A percentile compares a stretch with the other conserved stretches of the same genome.
These are phyloP conservation scores for Oxyteleia sp. DNA, from an alignment of 2,888 invertebrate genomes.

Conservation along the genomic window DNA sequence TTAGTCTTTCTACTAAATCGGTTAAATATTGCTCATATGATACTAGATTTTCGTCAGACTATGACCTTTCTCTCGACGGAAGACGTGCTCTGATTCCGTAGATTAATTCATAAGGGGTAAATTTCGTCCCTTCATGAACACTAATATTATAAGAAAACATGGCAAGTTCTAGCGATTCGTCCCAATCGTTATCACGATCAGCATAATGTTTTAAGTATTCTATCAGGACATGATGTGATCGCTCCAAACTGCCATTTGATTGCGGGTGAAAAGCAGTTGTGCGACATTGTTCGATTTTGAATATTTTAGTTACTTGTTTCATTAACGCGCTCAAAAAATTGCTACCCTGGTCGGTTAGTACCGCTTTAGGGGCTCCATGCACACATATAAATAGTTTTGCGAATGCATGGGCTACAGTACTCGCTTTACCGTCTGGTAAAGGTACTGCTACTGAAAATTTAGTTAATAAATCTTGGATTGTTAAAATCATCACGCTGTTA, in stretches of 20 bases:
- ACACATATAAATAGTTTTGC: too few species aligned
- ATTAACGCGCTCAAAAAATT: too few species aligned
- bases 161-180: slow-evolving; percentile 67
- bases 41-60: slow-evolving; percentile 20
- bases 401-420: too few species aligned
- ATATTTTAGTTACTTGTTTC: too few species aligned
- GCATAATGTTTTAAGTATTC: slow-evolving; percentile 74
- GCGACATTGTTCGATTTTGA: too few species aligned
- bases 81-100: slow-evolving; percentile 56
- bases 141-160: slow-evolving; percentile 70
- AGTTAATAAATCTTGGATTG: too few species aligned
- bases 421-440: too few species aligned
- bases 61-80: slow-evolving; percentile 22
- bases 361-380: too few species aligned
- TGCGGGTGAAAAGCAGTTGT: too few species aligned
- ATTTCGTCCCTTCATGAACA: slow-evolving; percentile 53
- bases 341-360: too few species aligned
- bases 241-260: slow-evolving; percentile 71
- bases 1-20: slow-evolving; percentile 21
- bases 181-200: slow-evolving; percentile 58
- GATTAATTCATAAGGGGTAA: slow-evolving; percentile 68
- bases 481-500: slow-evolving; percentile 1
- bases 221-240: slow-evolving; percentile 62
- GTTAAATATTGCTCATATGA: slow-evolving; percentile 4
- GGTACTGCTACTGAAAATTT: too few species aligned